A percentile compares a stretch with the other conserved stretches of the same genome.
These are phyloP conservation scores for Hipparchia sbordonii DNA, from an alignment of 2,888 invertebrate genomes.

Conservation along the genomic window DNA sequence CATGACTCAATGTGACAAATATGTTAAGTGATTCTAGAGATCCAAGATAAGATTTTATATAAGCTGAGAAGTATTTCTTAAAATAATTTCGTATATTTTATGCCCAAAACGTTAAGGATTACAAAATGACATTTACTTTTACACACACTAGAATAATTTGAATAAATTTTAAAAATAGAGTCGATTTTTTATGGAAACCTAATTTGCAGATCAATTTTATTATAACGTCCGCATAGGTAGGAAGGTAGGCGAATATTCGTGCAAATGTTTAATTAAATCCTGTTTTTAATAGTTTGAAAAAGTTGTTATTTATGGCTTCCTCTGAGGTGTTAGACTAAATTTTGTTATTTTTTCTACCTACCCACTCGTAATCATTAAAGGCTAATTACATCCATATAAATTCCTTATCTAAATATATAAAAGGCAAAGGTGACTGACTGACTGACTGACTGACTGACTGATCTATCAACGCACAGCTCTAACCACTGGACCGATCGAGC, in stretches of 20 bases:
- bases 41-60: background rate
- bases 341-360: background rate
- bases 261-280: slow-evolving; percentile 4
- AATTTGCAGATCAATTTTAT: no score
- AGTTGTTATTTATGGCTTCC: background rate
- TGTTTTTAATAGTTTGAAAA: background rate
- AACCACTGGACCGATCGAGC: no score
- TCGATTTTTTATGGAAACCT: background rate
- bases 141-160: background rate
- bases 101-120: background rate
- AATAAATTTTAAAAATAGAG: background rate
- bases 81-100: background rate
- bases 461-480: no score
- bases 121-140: background rate
- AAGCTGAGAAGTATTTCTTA: background rate
- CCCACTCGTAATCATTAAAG: background rate
- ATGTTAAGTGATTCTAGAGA: slow-evolving; percentile 4
- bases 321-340: background rate
- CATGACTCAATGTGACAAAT: slow-evolving; percentile 23
- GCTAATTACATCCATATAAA: no score
- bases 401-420: no score
- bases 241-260: background rate
- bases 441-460: no score
- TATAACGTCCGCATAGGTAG: background rate
- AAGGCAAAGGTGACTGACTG: no score